These are phyloP conservation scores for Mastomys natalensis DNA, from an alignment of 2,113 vertebrate genomes.

Conservation along the genomic window DNA sequence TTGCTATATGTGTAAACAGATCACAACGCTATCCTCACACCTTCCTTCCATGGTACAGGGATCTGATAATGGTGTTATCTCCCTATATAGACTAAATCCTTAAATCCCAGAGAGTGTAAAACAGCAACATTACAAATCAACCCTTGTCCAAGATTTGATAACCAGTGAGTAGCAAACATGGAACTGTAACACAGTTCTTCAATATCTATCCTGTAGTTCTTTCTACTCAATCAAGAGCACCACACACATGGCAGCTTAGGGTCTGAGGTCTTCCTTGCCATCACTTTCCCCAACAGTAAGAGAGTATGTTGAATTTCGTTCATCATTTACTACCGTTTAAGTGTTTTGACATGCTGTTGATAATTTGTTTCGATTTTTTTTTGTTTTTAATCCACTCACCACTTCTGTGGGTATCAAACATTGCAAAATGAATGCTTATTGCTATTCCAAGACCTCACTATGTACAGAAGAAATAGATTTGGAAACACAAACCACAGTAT, in stretches of 20 bases:
- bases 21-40: not conserved
- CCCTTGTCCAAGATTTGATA: not conserved
- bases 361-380: not conserved
- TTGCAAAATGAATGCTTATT: not conserved
- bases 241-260: not conserved
- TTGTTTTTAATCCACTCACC: constrained; percentile 7
- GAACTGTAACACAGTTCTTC: not conserved
- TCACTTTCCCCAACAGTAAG: too few species aligned
- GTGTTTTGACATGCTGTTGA: not conserved
- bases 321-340: not conserved
- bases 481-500: not conserved
- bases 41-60: not conserved
- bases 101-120: not conserved
- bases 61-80: not conserved
- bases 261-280: too few species aligned
- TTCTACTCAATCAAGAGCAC: not conserved
- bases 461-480: not conserved
- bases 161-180: not conserved
- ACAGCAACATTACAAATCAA: not conserved
- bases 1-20: not conserved
- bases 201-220: not conserved
- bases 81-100: not conserved
- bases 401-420: not conserved
- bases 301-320: not conserved
- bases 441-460: not conserved